Evolutionary conservation across 2,888 invertebrate species (phyloP), one percentile per base, ranked within the genome.

Genomic region (Ischnus inquisitorius): DNA sequence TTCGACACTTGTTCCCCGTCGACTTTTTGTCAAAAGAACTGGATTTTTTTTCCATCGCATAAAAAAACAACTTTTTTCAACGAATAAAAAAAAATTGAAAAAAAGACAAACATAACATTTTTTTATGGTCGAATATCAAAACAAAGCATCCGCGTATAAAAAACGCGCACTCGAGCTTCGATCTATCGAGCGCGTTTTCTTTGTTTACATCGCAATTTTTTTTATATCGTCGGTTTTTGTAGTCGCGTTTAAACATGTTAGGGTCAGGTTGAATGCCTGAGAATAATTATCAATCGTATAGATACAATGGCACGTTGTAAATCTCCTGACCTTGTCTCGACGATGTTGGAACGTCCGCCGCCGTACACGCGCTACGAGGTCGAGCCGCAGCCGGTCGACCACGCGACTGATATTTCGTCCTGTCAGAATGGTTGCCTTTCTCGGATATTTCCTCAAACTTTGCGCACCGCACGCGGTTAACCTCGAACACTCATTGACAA

Each of bases 341-440:
- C 41, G 69, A 84, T 86, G 65, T 34, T 76, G 39, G 80, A 86
- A 22, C 67, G 78, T 79, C 85, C 84, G 39, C 82, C 85, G 19
- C 82, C 86, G 14, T 87, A 87, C 72, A 48, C 78, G 8, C 78
- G 79, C 28, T 68, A 79, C 51, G 82, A 86, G 19, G 65, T 67
- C 39, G 57, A 80, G 19, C 60, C 65, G 28, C 64, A 51, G 54
- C 19, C 46, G 25, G 46, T 19, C 68, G 75, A 67, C 54, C 71
- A 72, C 19, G 10, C 41, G n/a, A 60, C 25, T 3, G 65, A 67
- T 67, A 25, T 48, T 69, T 54, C 57, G n/a, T 54, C 72, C 51
- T 71, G 68, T 48, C 60, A 76, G 14, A 28, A 69, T 39, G 64
- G 46, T 76, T 76, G 60, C 25, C 5, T 19, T 69, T 34, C 54